Evolutionary conservation across 2,888 invertebrate species (phyloP), one percentile per base, ranked within the genome.

Genomic region (Buathra laborator): DNA sequence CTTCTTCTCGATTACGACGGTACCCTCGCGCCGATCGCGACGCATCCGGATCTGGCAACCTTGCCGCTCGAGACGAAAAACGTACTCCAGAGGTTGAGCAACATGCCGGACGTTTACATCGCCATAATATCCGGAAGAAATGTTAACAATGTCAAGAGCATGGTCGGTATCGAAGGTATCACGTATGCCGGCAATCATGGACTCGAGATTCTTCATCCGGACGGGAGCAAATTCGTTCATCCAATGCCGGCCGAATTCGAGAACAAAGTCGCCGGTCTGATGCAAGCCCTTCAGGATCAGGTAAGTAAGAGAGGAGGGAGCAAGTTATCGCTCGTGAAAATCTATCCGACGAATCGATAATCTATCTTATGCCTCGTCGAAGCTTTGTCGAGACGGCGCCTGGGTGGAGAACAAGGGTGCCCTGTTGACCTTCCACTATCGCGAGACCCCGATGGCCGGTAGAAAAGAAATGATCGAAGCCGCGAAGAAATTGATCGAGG

Each of bases 381-480:
- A 86, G 97, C 96, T 98, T 3, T 98, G 98, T 93, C 96, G 95
- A 87, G 97, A 98, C 90, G 98, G 98, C 3, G 98, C 98, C 0
- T 98, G 98, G 98, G 98, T 98, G 9, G 98, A 98, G 93, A 98
- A 98, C 94, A 98, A 98, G 92, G 98, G 98, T 0, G 97, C 98
- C 0, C 94, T 98, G 7, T 94, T 98, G 53, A 98, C 98, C 2
- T 98, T 97, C 95, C 98, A 98, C 93, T 98, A 96, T 94, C 96
- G 98, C 9, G 98, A 98, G 94, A 97, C 97, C 0, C 98, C 98
- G 10, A 92, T 95, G 74, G 95, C 96, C 71, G 94, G 96, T 87
- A 95, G 97, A 62, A 95, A 96, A 0, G 95, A 95, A 5, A 95
- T 98, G 92, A 96, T 97, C 1, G 96, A 96, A n/a, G 95, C 96